Base-by-base conservation (phyloP, 2,888 invertebrate species). In the Tanaodytes sp. region DNA sequence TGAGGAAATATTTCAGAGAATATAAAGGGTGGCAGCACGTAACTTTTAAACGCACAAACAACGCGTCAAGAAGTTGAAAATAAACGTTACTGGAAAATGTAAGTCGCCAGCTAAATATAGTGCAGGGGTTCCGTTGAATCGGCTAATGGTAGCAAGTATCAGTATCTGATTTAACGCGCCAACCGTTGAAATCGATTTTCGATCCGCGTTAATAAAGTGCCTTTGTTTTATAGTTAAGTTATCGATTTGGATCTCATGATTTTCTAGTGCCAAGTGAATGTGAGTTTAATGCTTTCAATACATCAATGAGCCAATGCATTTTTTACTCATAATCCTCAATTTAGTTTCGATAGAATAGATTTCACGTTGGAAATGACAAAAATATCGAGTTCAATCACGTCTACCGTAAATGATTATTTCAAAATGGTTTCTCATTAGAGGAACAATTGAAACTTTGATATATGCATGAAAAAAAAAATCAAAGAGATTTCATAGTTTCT, bases 1-100 rank as follows among this genome's bases (percentile, higher is more conserved):
- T 8, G 16, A 46, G 54, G 48, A 61, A 55, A 31, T 48, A 45
- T 46, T 59, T 49, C 20, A 31, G 49, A 57, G 43, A 49, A 69
- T 40, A 42, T 49, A 59, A 49, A 59, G 72, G 70, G 68, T 66
- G 66, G 70, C 71, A 69, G 72, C 72, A 73, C 69, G 45, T 62
- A 57, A 69, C 59, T 64, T 71, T 62, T 62, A 55, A 66, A 45
- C 52, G 63, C 65, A 51, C 69, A 58, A 72, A 65, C 73, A 70
- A 57, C 67, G 67, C 67, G 59, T 51, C 74, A 75, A 72, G 73
- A 67, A 72, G 77, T 76, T 75, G 80, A 81, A 80, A 82, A 82
- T 81, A 82, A 82, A 81, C 79, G 76, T 75, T 76, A 74, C 82
- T 82, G 83, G 84, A 83, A 79, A 80, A 81, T 77, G 77, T 78